Evolutionary conservation across 1,140 invertebrate species (phyloP), one percentile per base, ranked within the genome.

Genomic region (Drosophila yakuba): DNA sequence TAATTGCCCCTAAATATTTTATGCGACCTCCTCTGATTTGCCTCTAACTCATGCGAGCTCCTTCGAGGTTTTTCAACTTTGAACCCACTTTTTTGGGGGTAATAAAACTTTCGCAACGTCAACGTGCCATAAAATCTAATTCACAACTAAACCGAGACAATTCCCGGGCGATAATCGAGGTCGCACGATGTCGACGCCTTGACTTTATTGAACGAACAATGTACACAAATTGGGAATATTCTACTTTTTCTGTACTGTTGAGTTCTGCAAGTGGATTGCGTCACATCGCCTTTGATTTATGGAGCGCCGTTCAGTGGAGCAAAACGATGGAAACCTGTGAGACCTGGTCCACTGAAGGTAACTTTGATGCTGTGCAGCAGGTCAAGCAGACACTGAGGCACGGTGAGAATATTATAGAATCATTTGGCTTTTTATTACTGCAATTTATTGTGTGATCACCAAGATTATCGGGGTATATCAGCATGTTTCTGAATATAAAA

Each of bases 1-100:
- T 75, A 74, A 88, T 88, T 88, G 83, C 64, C 63, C 51, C 64
- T 78, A 68, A 86, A 85, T 86, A 75, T 75, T 85, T 86, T 35
- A 86, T 81, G 47, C 52, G 2, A 0, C 12, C n/a, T 56, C 15
- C 50, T 63, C 59, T 73, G 56, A 58, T 67, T 78, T 64, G 10
- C 54, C 43, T 54, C 67, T 38, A 36, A 68, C 41, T 45, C 23
- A 17, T 32, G 17, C 17, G 23, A 20, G n/a, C 50, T 43, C n/a
- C 54, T 62, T 47, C 12, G 32, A 20, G 64, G 52, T 43, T 35
- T 69, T 79, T 64, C 56, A 77, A 69, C 81, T 80, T 61, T 84
- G 76, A 78, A 69, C 56, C 35, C 60, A 63, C n/a, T 48, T 4
- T 3, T 48, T 2, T 3, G 23, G 15, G 28, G 47, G 45, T 38